phyloP scores from a whole-genome alignment of 2,113 vertebrate genomes.

The Ctenodactylus gundi region DNA sequence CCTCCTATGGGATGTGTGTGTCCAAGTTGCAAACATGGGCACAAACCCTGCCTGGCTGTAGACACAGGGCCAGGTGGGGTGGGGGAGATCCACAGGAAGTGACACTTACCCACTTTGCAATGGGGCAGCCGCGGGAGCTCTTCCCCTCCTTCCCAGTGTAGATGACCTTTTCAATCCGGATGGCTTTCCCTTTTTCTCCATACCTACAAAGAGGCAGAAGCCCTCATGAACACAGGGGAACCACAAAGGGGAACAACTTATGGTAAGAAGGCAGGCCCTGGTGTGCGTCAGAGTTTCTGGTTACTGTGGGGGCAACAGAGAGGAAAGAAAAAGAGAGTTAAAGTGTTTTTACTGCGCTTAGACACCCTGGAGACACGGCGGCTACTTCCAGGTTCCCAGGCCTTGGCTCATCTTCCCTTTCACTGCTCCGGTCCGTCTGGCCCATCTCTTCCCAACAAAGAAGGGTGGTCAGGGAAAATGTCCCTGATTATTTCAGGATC shows the following conservation, averaged over 20 bases:
- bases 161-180: conserved; percentile 97
- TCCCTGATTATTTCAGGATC: background rate
- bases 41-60: background rate
- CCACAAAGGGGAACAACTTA: background rate
- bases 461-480: background rate
- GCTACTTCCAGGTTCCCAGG: background rate
- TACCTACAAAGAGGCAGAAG: conserved; percentile 84
- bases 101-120: conserved; percentile 97
- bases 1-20: background rate
- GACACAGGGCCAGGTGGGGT: rapidly evolving
- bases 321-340: background rate
- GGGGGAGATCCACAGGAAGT: background rate
- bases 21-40: background rate
- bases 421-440: background rate
- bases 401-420: background rate
- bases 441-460: background rate
- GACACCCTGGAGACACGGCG: background rate
- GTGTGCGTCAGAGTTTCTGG: background rate
- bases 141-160: conserved; percentile 97
- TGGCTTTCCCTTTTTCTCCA: conserved; percentile 95
- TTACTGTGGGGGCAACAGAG: background rate
- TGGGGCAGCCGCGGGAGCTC: conserved; percentile 97
- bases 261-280: background rate
- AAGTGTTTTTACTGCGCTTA: background rate
- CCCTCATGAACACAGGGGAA: background rate